Conservation (phyloP, 2,888 invertebrate genomes). For the Catocala fraxini region DNA sequence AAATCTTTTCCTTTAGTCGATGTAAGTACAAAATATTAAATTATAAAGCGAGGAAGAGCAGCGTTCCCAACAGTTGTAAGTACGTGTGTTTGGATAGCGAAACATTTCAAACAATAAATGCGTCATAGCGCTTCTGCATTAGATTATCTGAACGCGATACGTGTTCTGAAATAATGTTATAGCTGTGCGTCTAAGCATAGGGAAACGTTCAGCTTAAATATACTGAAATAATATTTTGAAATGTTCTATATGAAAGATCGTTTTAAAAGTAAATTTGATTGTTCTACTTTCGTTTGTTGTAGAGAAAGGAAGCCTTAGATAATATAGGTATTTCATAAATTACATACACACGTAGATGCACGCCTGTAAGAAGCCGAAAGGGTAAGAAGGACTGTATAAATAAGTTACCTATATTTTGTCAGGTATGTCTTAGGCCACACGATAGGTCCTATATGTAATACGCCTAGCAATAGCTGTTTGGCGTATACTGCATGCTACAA, state of each 20-base stretch:
- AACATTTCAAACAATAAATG: constrained; percentile 80
- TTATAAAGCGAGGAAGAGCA: constrained; percentile 16
- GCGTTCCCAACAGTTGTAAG: constrained; percentile 32
- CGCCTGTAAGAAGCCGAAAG: too few species aligned
- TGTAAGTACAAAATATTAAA: too few species aligned
- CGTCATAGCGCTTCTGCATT: constrained; percentile 80
- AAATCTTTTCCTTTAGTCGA: too few species aligned
- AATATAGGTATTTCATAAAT: too few species aligned
- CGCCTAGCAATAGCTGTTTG: too few species aligned
- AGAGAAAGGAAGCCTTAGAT: too few species aligned
- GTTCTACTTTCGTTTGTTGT: not conserved
- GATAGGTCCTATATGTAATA: too few species aligned
- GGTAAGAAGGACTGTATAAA: too few species aligned
- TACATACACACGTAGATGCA: too few species aligned
- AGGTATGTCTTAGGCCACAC: too few species aligned
- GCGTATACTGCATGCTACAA: too few species aligned
- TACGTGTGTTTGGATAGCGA: constrained; percentile 64
- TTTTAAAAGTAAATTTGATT: constrained; percentile 7
- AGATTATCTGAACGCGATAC: constrained; percentile 81
- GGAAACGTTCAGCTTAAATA: constrained; percentile 67
- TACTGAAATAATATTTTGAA: constrained; percentile 66
- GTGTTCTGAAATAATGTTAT: constrained; percentile 84
- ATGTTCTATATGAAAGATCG: constrained; percentile 8
- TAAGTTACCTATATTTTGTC: too few species aligned
- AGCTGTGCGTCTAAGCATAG: constrained; percentile 58